Conservation (phyloP, 2,797 vertebrate genomes). For the Pangasius larnaudii region DNA sequence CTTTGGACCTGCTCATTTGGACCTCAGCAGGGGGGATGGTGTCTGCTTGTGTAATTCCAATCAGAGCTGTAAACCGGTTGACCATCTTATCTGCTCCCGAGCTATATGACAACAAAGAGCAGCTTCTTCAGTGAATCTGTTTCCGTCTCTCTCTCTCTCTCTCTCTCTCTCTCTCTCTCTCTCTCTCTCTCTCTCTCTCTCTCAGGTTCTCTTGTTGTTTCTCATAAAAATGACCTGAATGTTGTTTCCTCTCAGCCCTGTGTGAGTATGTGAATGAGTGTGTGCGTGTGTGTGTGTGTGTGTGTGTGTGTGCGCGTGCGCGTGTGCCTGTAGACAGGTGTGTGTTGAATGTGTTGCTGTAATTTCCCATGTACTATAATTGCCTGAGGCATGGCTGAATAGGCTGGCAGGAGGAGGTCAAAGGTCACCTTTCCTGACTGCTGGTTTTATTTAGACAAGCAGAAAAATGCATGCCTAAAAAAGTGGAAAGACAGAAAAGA, state of each 20-base stretch:
- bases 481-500: conserved; percentile 22
- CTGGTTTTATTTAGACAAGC: conserved; percentile 44
- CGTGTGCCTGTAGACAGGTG: conserved; percentile 18
- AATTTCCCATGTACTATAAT: conserved; percentile 44
- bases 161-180: conserved; percentile 35
- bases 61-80: conserved; percentile 70
- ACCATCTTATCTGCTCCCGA: conserved; percentile 61
- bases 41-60: conserved; percentile 67
- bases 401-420: conserved; percentile 33
- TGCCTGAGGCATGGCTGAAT: conserved; percentile 31
- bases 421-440: conserved; percentile 37
- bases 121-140: conserved; percentile 39
- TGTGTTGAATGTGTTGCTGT: conserved; percentile 29
- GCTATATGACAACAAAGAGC: conserved; percentile 72
- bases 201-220: background rate
- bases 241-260: background rate
- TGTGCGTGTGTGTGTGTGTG: background rate
- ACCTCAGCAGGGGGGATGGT: conserved; percentile 69
- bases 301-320: conserved; percentile 1
- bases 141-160: conserved; percentile 33
- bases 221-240: background rate
- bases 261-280: background rate
- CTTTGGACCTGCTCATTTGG: conserved; percentile 79
- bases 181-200: conserved; percentile 24
- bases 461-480: conserved; percentile 2